phyloP scores from a whole-genome alignment of 2,888 invertebrate genomes.

The Cheilosia scutellata region DNA sequence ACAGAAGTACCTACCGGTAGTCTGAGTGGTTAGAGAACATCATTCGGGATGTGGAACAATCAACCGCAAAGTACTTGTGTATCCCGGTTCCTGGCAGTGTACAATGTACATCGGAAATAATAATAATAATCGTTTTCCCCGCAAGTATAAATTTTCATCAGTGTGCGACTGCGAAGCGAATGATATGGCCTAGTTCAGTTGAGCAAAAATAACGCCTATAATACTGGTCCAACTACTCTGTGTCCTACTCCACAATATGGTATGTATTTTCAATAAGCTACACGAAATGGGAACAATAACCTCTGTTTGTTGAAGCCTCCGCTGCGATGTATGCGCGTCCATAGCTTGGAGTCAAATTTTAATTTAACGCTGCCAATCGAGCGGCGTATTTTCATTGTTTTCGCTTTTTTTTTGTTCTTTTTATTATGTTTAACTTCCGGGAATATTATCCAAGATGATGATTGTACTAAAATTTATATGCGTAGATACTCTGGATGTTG shows the following conservation, averaged over 20 bases:
- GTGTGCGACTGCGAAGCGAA: conserved; percentile 1
- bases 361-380: conserved; percentile 63
- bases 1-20: conserved; percentile 11
- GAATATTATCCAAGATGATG: conserved; percentile 25
- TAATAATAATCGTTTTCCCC: conserved; percentile 58
- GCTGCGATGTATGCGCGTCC: conserved; percentile 25
- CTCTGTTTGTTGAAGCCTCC: conserved; percentile 25
- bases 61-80: conserved; percentile 47
- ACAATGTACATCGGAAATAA: conserved; percentile 46
- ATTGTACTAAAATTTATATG: background rate
- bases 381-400: conserved; percentile 15
- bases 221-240: conserved; percentile 8
- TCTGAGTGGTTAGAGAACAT: conserved; percentile 17
- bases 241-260: conserved; percentile 19
- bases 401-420: background rate
- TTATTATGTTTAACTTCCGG: conserved; percentile 28
- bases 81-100: conserved; percentile 18
- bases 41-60: conserved; percentile 49
- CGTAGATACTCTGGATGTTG: too few relatives aligned
- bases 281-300: conserved; percentile 62
- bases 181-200: conserved; percentile 59
- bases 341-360: conserved; percentile 57
- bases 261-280: conserved; percentile 56
- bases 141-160: conserved; percentile 56
- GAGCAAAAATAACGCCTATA: background rate